Evolutionary conservation across 2,797 vertebrate species (phyloP).

Genomic region (Craterocephalus amniculus): DNA sequence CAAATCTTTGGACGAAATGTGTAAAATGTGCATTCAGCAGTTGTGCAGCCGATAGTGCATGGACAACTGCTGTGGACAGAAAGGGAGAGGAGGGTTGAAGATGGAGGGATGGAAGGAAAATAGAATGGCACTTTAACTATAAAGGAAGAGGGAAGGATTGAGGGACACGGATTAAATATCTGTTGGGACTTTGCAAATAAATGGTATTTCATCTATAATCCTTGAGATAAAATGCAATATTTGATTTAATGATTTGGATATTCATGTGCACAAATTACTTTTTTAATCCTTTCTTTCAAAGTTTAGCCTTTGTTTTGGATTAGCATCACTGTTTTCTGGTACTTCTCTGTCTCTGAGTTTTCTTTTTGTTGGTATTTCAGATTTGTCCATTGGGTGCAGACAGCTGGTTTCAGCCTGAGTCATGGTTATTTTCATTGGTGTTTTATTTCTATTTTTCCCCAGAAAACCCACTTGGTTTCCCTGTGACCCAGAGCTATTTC

Average conservation of each 20-base stretch:
- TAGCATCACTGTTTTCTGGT: constrained; percentile 36
- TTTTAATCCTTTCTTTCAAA: constrained; percentile 21
- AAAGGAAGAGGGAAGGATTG: constrained; percentile 25
- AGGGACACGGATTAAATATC: constrained; percentile 46
- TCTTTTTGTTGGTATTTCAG: constrained; percentile 48
- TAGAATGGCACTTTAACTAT: constrained; percentile 64
- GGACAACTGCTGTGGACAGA: constrained; percentile 72
- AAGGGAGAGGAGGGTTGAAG: constrained; percentile 48
- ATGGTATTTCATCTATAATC: constrained; percentile 58
- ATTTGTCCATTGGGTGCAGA: constrained; percentile 36
- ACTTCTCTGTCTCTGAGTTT: constrained; percentile 35
- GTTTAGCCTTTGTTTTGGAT: constrained; percentile 25
- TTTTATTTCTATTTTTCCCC: constrained; percentile 19
- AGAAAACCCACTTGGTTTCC: constrained; percentile 52
- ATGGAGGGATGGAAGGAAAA: constrained; percentile 49
- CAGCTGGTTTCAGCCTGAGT: constrained; percentile 40
- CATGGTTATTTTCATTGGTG: constrained; percentile 32
- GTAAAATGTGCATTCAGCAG: constrained; percentile 78
- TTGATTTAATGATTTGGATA: constrained; percentile 69
- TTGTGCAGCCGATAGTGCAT: constrained; percentile 74
- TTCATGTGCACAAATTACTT: constrained; percentile 42
- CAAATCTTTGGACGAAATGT: constrained; percentile 83
- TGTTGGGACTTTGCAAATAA: constrained; percentile 50
- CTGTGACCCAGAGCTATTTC: constrained; percentile 62
- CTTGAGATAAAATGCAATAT: constrained; percentile 43